Percentiles rank a stretch among this genome's conserved stretches.
Conservation (phyloP, 2,113 vertebrate genomes). For the Accipiter cooperii region DNA sequence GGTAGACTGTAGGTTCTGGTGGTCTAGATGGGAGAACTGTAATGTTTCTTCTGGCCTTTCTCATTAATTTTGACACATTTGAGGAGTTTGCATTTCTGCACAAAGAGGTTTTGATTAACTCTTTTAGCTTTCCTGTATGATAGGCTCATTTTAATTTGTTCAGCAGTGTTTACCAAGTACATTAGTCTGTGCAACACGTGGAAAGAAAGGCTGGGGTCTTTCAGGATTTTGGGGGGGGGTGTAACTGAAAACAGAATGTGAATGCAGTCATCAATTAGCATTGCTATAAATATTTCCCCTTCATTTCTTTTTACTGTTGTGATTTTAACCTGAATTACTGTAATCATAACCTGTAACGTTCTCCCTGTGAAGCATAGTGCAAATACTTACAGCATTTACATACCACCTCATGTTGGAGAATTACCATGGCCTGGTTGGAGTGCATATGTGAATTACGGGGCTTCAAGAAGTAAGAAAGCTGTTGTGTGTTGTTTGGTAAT, state of each 20-base stretch:
- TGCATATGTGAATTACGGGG: background rate
- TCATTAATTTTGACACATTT: conserved; percentile 64
- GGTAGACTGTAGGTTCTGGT: background rate
- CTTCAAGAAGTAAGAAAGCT: background rate
- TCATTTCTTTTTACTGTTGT: background rate
- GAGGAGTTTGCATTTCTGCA: conserved; percentile 41
- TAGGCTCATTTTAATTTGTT: background rate
- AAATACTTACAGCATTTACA: background rate
- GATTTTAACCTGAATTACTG: background rate
- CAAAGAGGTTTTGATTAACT: conserved; percentile 36
- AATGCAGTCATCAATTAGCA: background rate
- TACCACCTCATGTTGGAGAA: background rate
- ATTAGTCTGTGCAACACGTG: background rate
- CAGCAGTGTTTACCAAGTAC: background rate
- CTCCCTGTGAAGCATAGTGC: background rate
- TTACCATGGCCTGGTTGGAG: background rate
- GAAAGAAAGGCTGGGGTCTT: background rate
- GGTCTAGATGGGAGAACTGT: conserved; percentile 7
- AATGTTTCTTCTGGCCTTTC: conserved; percentile 47
- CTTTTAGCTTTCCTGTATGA: background rate
- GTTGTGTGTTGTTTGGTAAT: background rate
- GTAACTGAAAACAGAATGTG: background rate
- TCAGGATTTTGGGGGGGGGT: background rate
- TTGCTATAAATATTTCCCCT: background rate
- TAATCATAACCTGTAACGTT: background rate